A percentile compares a stretch with the other conserved stretches of the same genome.
Conservation (phyloP, 1,140 invertebrate species). For the Drosophila navojoa region DNA sequence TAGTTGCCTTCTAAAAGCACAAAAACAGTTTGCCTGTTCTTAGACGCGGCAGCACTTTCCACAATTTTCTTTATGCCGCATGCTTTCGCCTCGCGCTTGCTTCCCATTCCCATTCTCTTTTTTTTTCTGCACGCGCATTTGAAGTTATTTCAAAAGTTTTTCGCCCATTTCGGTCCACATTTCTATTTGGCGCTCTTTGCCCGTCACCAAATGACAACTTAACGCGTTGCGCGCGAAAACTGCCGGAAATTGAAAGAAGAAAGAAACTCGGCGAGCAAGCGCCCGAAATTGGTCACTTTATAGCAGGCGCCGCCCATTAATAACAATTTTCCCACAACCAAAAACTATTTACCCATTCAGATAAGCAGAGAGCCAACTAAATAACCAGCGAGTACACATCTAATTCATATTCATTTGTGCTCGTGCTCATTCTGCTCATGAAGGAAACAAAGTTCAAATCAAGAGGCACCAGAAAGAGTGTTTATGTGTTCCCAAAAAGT, state of each 20-base stretch:
- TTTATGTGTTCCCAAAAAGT: too few species aligned
- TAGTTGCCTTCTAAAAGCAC: slow-evolving; percentile 47
- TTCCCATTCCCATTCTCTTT: neutral
- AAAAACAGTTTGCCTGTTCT: slow-evolving; percentile 38
- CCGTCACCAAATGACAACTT: slow-evolving; percentile 54
- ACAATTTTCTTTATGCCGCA: slow-evolving; percentile 45
- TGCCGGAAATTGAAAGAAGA: slow-evolving; percentile 61
- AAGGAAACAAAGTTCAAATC: too few species aligned
- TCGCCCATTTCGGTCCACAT: slow-evolving; percentile 2
- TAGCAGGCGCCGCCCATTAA: slow-evolving; percentile 33
- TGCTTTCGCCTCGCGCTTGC: neutral
- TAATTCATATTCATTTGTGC: slow-evolving; percentile 26
- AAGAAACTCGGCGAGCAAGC: slow-evolving; percentile 8
- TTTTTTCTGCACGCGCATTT: slow-evolving; percentile 36
- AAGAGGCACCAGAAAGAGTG: too few species aligned
- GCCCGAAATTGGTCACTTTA: slow-evolving; percentile 26
- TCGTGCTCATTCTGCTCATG: too few species aligned
- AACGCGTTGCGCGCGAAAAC: slow-evolving; percentile 49
- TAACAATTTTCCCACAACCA: slow-evolving; percentile 30
- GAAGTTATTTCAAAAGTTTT: slow-evolving; percentile 55
- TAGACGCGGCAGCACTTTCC: slow-evolving; percentile 34
- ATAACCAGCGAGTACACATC: neutral
- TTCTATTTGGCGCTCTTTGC: slow-evolving; percentile 29
- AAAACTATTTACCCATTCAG: slow-evolving; percentile 34
- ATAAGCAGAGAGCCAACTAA: slow-evolving; percentile 5